Evolutionary conservation across 2,113 vertebrate genomes (phyloP).

Genomic region (Gopherus evgoodei): DNA sequence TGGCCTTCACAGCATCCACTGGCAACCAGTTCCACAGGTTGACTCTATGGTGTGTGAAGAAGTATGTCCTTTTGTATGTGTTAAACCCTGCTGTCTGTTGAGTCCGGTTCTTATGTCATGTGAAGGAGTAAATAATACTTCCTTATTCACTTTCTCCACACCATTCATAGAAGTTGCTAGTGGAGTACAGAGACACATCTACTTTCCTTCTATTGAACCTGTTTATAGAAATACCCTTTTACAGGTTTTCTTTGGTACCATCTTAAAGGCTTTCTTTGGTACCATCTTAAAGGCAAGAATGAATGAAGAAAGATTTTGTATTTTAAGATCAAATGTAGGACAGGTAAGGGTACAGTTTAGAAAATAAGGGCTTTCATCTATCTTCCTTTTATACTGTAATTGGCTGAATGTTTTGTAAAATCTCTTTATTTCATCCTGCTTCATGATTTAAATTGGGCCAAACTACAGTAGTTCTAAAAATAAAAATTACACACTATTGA

Average conservation of each 20-base stretch:
- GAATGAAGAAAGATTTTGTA: not conserved
- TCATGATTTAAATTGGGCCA: conserved; percentile 24
- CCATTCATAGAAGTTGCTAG: not conserved
- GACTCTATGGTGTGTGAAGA: not conserved
- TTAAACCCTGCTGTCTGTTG: not conserved
- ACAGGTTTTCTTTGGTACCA: not conserved
- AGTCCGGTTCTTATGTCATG: not conserved
- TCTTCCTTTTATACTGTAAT: not conserved
- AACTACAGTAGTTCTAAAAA: conserved; percentile 7
- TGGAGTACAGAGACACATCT: not conserved
- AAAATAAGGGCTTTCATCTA: conserved; percentile 27
- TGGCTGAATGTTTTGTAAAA: conserved; percentile 35
- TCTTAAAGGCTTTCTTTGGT: not conserved
- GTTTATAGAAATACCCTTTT: not conserved
- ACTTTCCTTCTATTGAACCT: not conserved
- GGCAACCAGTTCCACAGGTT: not conserved
- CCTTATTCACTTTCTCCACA: not conserved
- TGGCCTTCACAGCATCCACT: not conserved
- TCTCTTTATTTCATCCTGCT: conserved; percentile 15
- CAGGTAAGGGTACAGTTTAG: not conserved
- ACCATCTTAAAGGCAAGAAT: not conserved
- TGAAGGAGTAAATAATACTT: not conserved
- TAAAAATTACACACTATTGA: conserved; percentile 36
- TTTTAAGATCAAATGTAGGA: not conserved
- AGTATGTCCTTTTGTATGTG: not conserved